These are phyloP conservation scores for Solea senegalensis DNA, from an alignment of 2,113 vertebrate species.

Conservation along the genomic window DNA sequence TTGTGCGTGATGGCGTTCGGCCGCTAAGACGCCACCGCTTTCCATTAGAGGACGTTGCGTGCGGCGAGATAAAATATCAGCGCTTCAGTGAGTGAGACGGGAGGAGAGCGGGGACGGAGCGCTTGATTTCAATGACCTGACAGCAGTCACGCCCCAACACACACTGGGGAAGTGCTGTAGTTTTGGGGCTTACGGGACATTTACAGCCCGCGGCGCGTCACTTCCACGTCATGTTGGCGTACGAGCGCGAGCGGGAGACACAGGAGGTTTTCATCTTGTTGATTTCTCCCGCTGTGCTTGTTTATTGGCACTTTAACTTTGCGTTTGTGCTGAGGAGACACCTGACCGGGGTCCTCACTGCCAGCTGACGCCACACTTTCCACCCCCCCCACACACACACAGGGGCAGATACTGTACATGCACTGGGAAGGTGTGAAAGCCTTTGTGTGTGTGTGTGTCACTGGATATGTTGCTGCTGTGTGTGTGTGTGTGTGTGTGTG, in stretches of 20 bases:
- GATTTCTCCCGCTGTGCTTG: conserved; percentile 68
- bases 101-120: not conserved
- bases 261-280: conserved; percentile 35
- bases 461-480: conserved; percentile 23
- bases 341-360: conserved; percentile 62
- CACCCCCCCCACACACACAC: too few relatives aligned
- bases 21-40: conserved; percentile 16
- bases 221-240: conserved; percentile 34
- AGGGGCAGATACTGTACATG: conserved; percentile 20
- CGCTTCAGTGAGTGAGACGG: not conserved
- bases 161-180: conserved; percentile 46
- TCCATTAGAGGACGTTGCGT: conserved; percentile 17
- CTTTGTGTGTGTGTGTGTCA: conserved; percentile 23
- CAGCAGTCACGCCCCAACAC: conserved; percentile 62
- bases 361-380: conserved; percentile 70
- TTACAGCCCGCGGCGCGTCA: conserved; percentile 62
- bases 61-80: conserved; percentile 31
- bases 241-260: conserved; percentile 8
- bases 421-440: conserved; percentile 46
- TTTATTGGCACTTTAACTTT: conserved; percentile 71
- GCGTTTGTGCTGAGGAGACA: conserved; percentile 62
- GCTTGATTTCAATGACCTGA: conserved; percentile 77
- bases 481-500: conserved; percentile 12
- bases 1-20: conserved; percentile 10
- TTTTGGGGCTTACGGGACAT: conserved; percentile 53